Evolutionary conservation across 2,797 vertebrate genomes (phyloP), one percentile per base, ranked within the genome.

Genomic region (Anniella stebbinsi): DNA sequence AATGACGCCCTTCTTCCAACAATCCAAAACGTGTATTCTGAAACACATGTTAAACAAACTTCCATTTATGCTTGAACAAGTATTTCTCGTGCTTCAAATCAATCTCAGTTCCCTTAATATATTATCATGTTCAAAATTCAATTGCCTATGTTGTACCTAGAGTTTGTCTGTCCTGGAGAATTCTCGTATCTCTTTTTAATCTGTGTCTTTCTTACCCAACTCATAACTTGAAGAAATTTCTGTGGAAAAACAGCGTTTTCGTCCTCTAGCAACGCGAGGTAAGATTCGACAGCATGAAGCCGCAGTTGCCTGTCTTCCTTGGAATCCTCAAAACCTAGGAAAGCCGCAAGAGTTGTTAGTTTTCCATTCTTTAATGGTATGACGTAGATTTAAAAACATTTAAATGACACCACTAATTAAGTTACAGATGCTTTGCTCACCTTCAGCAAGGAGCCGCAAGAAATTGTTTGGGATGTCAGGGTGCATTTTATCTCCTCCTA

Each of bases 161-260:
- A 94, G 17, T 11, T 86, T 60, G 12, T 88, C 23, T 30, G 69
- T 5, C 18, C 90, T 73, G 67, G 36, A 87, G 12, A 84, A 54
- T 9, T 83, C 90, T 75, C 60, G 0, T 33, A 73, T 17, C 4
- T 67, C 57, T 90, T 94, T 70, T 90, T 82, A 82, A 51, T 1
- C 1, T 0, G n/a, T 80, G 67, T 89, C 89, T 89, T 91, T 90
- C 98, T 98, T 96, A 99, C 99, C 99, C 99, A 99, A 91, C 98
- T 98, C 97, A 99, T 99, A 95, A 99, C 98, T 96, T 99, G 99
- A 72, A 99, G 97, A 95, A 99, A 99, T 93, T 97, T 97, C 96
- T 99, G 98, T 2, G 99, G 98, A 94, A 98, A 97, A 87, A 97
- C 77, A 1, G 92, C 94, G 89, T 95, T 96, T 84, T 97, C 96